Conservation (phyloP, 1,140 invertebrate species). For the Frieseomelitta varia region DNA sequence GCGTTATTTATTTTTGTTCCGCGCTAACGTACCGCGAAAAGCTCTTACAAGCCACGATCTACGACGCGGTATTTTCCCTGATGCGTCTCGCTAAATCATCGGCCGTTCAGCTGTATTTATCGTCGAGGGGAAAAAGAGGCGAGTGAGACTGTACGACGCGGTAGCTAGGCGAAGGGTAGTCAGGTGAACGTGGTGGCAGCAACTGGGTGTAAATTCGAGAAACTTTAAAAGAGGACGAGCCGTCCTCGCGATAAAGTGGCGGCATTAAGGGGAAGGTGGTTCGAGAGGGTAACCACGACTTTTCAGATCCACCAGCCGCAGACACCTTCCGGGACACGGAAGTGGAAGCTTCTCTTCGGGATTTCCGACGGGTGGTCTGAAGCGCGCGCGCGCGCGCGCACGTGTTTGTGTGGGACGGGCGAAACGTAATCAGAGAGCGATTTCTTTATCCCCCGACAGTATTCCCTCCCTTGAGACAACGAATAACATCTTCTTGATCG, state of each 20-base stretch:
- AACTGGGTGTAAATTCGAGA: slow-evolving; percentile 25
- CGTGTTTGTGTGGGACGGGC: not conserved
- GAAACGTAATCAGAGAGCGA: slow-evolving; percentile 33
- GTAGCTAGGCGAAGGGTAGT: not conserved
- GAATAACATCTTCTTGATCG: slow-evolving; percentile 25
- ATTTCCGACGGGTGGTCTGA: not conserved
- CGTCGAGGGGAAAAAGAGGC: not conserved
- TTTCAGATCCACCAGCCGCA: not conserved
- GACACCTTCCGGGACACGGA: not conserved
- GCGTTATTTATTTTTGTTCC: slow-evolving; percentile 46
- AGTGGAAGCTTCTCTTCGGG: not conserved
- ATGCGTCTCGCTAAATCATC: slow-evolving; percentile 39
- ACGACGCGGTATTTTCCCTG: slow-evolving; percentile 8
- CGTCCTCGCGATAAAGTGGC: slow-evolving; percentile 11
- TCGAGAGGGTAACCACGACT: slow-evolving; percentile 8
- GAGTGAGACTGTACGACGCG: not conserved
- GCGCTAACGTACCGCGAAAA: slow-evolving; percentile 29
- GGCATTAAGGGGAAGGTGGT: slow-evolving; percentile 14
- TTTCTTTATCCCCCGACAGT: slow-evolving; percentile 35
- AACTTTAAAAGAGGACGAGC: slow-evolving; percentile 27
- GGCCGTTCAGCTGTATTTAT: slow-evolving; percentile 6
- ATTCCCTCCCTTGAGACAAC: not conserved
- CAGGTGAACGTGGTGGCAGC: slow-evolving; percentile 3
- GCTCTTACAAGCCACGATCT: slow-evolving; percentile 21
- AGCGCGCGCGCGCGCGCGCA: too few species aligned